Conservation (phyloP, 2,113 vertebrate species). For the Arenaria interpres region DNA sequence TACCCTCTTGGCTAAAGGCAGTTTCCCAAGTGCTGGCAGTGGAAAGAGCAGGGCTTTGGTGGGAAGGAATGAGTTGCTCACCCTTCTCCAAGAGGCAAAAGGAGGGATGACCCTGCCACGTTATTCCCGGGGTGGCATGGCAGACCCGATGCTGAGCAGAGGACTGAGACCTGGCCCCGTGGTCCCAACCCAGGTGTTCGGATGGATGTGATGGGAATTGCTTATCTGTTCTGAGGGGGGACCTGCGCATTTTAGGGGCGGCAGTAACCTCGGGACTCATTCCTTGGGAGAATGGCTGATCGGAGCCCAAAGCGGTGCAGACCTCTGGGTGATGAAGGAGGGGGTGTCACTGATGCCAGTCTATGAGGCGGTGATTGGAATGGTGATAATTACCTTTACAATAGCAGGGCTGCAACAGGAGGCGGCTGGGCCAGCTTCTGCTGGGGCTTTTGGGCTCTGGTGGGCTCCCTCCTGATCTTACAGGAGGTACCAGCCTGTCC, state of each 20-base stretch:
- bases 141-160: neutral
- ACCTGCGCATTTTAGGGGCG: neutral
- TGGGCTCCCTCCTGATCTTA: neutral
- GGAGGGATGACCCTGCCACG: fast-evolving
- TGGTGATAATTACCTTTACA: neutral
- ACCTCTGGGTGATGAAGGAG: neutral
- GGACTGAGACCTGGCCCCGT: fast-evolving
- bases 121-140: neutral
- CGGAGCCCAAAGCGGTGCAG: neutral
- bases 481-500: neutral
- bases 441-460: neutral
- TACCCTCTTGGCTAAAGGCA: neutral
- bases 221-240: neutral
- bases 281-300: neutral
- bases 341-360: neutral
- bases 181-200: neutral
- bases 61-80: neutral
- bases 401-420: neutral
- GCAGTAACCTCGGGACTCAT: neutral
- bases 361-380: neutral
- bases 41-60: neutral
- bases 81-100: neutral
- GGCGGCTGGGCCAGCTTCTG: neutral
- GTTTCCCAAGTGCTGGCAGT: neutral
- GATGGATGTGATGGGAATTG: neutral